A percentile compares a stretch with the other conserved stretches of the same genome.
phyloP scores from a whole-genome alignment of 2,797 vertebrate genomes.

The Rachycentron canadum region DNA sequence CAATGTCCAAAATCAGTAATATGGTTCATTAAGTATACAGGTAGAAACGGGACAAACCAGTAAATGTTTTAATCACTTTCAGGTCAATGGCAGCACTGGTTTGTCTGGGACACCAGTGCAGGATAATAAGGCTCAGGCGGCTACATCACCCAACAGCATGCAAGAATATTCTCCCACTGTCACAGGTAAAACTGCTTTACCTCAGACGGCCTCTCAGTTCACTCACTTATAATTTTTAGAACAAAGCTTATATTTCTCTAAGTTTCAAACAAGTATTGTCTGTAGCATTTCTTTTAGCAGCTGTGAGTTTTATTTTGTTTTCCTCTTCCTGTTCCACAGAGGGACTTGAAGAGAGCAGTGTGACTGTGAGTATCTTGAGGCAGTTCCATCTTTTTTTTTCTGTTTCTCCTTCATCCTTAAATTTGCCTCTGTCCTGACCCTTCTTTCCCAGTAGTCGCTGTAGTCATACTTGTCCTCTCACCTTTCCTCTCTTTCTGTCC shows the following conservation, averaged over 20 bases:
- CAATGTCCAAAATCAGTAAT: neutral
- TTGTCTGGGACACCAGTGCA: slow-evolving; percentile 39
- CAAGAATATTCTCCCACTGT: slow-evolving; percentile 75
- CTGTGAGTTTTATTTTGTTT: neutral
- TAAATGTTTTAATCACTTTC: slow-evolving; percentile 31
- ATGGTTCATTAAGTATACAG: neutral
- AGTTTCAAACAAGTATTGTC: neutral
- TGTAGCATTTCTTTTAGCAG: neutral
- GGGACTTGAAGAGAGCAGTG: slow-evolving; percentile 78
- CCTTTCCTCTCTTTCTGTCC: slow-evolving; percentile 80
- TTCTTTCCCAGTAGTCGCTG: slow-evolving; percentile 69
- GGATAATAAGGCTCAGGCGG: slow-evolving; percentile 26
- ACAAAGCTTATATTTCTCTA: neutral
- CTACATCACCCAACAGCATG: slow-evolving; percentile 52
- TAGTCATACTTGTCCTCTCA: slow-evolving; percentile 78
- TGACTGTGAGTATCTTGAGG: slow-evolving; percentile 80
- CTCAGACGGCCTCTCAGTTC: neutral
- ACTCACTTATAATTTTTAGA: neutral
- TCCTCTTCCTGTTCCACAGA: slow-evolving; percentile 66
- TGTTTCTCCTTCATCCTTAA: slow-evolving; percentile 68
- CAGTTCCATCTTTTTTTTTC: slow-evolving; percentile 41
- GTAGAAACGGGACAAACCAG: neutral
- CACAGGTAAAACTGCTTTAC: slow-evolving; percentile 71
- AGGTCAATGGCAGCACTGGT: slow-evolving; percentile 58
- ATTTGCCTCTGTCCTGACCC: slow-evolving; percentile 74